phyloP scores from a whole-genome alignment of 35 echinoderm and acorn worm species.

The Stichopus chloronotus region DNA sequence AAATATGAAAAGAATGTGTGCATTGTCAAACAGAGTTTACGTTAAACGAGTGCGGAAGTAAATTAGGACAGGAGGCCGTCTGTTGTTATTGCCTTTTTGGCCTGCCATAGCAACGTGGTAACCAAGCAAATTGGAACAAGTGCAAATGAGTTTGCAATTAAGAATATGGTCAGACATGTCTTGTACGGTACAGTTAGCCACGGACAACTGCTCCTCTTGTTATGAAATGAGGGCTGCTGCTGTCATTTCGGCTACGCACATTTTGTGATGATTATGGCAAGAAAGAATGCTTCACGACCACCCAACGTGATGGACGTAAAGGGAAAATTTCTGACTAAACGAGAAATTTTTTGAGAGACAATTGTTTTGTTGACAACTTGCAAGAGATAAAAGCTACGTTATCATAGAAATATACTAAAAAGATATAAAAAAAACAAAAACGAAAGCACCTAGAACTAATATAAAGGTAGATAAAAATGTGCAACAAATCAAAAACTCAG shows the following conservation, averaged over 20 bases:
- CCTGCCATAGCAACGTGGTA: conserved; percentile 36
- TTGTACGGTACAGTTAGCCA: not conserved
- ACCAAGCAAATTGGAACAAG: conserved; percentile 46
- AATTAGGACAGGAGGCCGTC: conserved; percentile 15
- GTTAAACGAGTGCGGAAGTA: conserved; percentile 36
- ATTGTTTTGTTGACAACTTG: too few species aligned
- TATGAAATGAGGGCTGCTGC: not conserved
- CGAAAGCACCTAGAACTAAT: too few species aligned
- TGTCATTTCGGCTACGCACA: not conserved
- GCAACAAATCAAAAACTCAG: too few species aligned
- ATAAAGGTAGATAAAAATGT: too few species aligned
- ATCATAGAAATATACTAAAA: too few species aligned
- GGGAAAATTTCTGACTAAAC: not conserved
- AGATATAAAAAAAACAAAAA: too few species aligned
- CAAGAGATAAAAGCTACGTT: too few species aligned
- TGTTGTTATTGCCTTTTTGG: conserved; percentile 36
- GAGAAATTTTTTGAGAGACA: not conserved
- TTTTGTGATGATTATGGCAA: too few species aligned
- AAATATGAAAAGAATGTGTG: conserved; percentile 50
- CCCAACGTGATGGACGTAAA: not conserved
- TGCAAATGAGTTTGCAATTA: conserved; percentile 38
- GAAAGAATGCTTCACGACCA: not conserved
- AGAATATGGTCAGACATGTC: not conserved
- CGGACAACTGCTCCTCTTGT: not conserved
- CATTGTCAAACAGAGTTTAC: conserved; percentile 51